Conservation (phyloP, 1,140 invertebrate species). For the Halyomorpha halys region DNA sequence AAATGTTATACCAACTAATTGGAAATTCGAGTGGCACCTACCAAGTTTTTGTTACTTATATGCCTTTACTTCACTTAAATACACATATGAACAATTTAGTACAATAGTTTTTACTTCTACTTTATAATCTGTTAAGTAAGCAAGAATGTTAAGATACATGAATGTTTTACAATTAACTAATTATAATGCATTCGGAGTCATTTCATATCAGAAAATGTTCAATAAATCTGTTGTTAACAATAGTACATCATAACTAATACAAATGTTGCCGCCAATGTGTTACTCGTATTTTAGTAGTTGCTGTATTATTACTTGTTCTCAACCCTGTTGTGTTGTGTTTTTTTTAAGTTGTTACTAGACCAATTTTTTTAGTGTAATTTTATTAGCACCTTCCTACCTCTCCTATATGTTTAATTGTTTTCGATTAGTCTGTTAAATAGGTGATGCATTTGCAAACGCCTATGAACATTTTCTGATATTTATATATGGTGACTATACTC, state of each 20-base stretch:
- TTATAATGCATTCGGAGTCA: conserved; percentile 17
- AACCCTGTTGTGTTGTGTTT: not conserved
- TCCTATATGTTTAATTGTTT: conserved; percentile 6
- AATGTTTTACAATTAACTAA: conserved; percentile 26
- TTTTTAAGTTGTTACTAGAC: conserved; percentile 2
- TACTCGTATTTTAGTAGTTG: conserved; percentile 3
- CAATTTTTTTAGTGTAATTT: conserved; percentile 11
- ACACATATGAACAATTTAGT: conserved; percentile 20
- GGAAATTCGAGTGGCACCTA: conserved; percentile 15
- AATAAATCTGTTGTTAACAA: conserved; percentile 8
- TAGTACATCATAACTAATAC: conserved; percentile 4
- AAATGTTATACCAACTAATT: conserved; percentile 8
- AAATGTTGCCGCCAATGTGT: conserved; percentile 4
- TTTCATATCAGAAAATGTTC: conserved; percentile 22
- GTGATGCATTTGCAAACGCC: not conserved
- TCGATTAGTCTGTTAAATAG: too few species aligned
- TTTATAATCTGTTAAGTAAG: conserved; percentile 25
- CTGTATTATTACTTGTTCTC: conserved; percentile 13
- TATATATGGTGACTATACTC: conserved; percentile 10
- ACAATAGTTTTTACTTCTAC: conserved; percentile 25
- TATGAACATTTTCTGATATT: conserved; percentile 17
- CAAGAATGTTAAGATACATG: conserved; percentile 24
- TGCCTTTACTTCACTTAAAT: conserved; percentile 15
- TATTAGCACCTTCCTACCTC: conserved; percentile 6
- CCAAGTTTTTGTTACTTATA: conserved; percentile 14